Conservation (phyloP, 2,888 invertebrate species). For the Nebria brevicollis region DNA sequence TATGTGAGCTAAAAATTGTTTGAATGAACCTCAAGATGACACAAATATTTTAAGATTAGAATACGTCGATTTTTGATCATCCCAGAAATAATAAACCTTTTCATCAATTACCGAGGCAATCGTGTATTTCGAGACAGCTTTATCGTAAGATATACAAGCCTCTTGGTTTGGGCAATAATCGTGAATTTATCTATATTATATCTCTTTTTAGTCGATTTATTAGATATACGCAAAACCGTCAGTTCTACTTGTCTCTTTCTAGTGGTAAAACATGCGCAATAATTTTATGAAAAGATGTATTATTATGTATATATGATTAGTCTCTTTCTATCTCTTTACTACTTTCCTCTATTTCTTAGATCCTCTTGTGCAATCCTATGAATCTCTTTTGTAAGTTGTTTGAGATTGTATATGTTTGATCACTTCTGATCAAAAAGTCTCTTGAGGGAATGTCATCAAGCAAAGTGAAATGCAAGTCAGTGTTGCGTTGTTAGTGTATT, state of each 20-base stretch:
- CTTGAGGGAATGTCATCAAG: constrained; percentile 33
- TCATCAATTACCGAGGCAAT: not conserved
- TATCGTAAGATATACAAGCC: too few relatives aligned
- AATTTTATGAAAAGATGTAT: not conserved
- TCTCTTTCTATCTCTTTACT: not conserved
- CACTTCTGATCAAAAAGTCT: constrained; percentile 2
- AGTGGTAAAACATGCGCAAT: not conserved
- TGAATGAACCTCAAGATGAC: not conserved
- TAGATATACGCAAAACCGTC: not conserved
- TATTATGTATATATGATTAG: not conserved
- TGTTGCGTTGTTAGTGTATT: constrained; percentile 47
- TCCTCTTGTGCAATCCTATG: not conserved
- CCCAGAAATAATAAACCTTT: not conserved
- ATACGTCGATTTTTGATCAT: not conserved
- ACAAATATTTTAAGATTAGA: not conserved
- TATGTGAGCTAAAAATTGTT: constrained; percentile 6
- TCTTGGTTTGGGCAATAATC: too few relatives aligned
- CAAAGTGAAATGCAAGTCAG: constrained; percentile 32
- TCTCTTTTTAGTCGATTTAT: not conserved
- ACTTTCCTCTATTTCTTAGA: not conserved
- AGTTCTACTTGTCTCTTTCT: not conserved
- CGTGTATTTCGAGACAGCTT: too few relatives aligned
- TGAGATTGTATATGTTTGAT: not conserved
- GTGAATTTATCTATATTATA: too few relatives aligned
- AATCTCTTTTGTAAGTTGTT: constrained; percentile 1